Conservation (phyloP, 1,140 invertebrate genomes). For the Pogonognathellus flavescens region DNA sequence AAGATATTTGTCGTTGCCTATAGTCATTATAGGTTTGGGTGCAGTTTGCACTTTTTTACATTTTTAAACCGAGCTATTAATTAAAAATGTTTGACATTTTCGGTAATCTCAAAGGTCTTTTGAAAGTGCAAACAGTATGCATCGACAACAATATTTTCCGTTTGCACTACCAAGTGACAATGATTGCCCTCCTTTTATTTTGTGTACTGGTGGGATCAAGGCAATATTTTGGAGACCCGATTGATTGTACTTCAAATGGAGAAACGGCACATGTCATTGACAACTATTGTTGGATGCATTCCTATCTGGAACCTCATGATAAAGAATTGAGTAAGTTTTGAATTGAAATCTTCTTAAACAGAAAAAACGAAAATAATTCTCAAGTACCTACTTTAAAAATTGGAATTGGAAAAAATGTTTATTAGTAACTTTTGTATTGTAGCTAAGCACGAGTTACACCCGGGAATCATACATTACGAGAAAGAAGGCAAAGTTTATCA, state of each 20-base stretch:
- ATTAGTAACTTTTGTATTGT: no score
- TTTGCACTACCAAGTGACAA: conserved; percentile 80
- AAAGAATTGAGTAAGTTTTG: not conserved
- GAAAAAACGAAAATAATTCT: not conserved
- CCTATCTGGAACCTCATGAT: not conserved
- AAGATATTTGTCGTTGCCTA: no score
- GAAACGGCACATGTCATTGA: not conserved
- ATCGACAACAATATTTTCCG: conserved; percentile 75
- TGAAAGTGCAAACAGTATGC: conserved; percentile 72
- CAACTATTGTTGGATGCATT: conserved; percentile 26
- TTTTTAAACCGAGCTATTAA: no score
- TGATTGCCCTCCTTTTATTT: conserved; percentile 75
- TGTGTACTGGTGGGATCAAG: conserved; percentile 77
- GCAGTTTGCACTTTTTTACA: no score
- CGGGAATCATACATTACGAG: not conserved
- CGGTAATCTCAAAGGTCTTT: conserved; percentile 68
- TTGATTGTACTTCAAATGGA: conserved; percentile 69
- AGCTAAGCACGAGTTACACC: not conserved
- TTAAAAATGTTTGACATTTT: conserved; percentile 28
- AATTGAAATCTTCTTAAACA: not conserved
- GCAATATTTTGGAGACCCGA: conserved; percentile 77
- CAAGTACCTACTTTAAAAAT: not conserved
- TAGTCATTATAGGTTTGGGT: no score
- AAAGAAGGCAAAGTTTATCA: not conserved
- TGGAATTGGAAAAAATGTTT: no score